Evolutionary conservation across 2,797 vertebrate genomes (phyloP), one percentile per base, ranked within the genome.

Genomic region (Gallinago solitaria): DNA sequence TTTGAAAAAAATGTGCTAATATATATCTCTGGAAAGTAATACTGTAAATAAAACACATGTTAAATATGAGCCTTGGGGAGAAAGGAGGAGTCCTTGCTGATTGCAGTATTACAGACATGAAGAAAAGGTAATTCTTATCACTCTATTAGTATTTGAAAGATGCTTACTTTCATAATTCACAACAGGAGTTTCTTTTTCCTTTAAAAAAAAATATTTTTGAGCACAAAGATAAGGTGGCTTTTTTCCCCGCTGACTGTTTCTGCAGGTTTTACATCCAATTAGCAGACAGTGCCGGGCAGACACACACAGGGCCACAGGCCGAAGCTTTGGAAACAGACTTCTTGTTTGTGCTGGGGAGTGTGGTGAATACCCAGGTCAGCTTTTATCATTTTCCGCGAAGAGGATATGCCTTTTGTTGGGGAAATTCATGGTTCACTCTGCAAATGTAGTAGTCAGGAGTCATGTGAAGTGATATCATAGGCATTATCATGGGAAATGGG

Each of bases 1-100:
- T 96, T 89, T 81, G 70, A 95, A 97, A 93, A 93, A 96, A 95
- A 95, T 57, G 51, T n/a, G 6, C 91, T 95, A 94, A 93, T 96
- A 89, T 83, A 83, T 94, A 95, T 95, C 69, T 96, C 86, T 56
- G 83, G 53, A 57, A 96, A 95, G 60, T 89, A 77, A 89, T 84
- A 77, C 75, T 94, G 51, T 86, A 91, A 95, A 95, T 90, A 93
- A 83, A 95, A 95, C 69, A 9, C 8, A 70, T 61, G 77, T 67
- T 91, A 61, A 97, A 91, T 57, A 93, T 93, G 81, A 97, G 82
- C 63, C 59, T 77, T 77, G 23, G 25, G 76, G 57, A 90, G 35
- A 51, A 54, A 79, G 76, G 50, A 67, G 61, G 33, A 88, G 71
- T 91, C 87, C 85, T 89, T 84, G 83, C 67, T 78, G 48, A 73